Percentiles rank a stretch among this genome's conserved stretches.
Conservation (phyloP, 2,113 vertebrate genomes). For the Elephantulus edwardii region DNA sequence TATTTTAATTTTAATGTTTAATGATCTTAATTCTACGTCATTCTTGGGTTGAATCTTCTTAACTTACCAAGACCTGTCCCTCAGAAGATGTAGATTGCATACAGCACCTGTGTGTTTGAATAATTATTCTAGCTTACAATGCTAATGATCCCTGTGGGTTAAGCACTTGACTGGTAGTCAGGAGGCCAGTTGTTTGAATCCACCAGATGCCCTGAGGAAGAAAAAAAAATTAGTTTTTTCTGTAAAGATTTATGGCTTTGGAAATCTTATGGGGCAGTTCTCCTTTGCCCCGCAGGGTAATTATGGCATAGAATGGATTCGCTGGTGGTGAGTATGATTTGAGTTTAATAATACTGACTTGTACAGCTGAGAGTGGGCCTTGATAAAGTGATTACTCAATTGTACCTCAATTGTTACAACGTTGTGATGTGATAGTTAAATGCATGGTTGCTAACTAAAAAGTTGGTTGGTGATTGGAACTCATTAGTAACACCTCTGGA, state of each 20-base stretch:
- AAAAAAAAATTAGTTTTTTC: too few relatives aligned
- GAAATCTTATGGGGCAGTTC: too few relatives aligned
- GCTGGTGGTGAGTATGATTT: too few relatives aligned
- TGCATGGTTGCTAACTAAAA: not conserved
- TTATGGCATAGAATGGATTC: too few relatives aligned
- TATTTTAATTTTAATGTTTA: conserved; percentile 49
- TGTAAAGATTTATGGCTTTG: too few relatives aligned
- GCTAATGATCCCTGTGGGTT: too few relatives aligned
- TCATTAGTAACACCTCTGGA: not conserved
- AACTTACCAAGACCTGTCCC: not conserved
- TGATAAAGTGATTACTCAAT: not conserved
- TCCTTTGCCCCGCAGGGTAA: too few relatives aligned
- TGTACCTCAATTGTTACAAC: not conserved
- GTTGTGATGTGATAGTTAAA: not conserved
- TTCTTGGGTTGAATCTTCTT: conserved; percentile 12
- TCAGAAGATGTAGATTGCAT: not conserved
- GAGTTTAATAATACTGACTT: not conserved
- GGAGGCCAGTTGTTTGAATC: too few relatives aligned
- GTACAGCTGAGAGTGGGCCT: not conserved
- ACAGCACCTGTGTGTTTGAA: conserved; percentile 27
- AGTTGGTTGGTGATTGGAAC: not conserved
- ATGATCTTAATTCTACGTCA: conserved; percentile 56
- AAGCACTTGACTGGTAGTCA: too few relatives aligned
- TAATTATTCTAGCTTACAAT: not conserved
- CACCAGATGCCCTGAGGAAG: too few relatives aligned